Evolutionary conservation across 2,113 vertebrate genomes (phyloP).

Genomic region (Hemibagrus wyckioides): DNA sequence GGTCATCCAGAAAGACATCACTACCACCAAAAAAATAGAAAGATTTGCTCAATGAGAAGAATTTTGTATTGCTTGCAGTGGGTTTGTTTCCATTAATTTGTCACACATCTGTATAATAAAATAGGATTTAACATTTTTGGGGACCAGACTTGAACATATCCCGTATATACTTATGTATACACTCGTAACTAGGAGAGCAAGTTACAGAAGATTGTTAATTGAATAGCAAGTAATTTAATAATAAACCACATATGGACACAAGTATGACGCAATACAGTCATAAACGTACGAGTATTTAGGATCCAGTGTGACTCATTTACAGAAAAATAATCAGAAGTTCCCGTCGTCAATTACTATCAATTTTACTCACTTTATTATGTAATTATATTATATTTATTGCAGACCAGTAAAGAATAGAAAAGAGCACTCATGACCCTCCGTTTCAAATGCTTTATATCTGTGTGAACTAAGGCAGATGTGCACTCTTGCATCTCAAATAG

Average conservation of each 20-base stretch:
- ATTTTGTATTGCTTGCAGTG: too few relatives aligned
- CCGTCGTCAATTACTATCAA: neutral
- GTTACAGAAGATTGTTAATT: neutral
- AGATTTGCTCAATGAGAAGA: neutral
- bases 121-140: neutral
- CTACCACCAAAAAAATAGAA: neutral
- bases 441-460: conserved; percentile 35
- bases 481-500: conserved; percentile 59
- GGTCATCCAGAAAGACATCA: neutral
- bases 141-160: neutral
- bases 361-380: conserved; percentile 2
- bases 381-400: conserved; percentile 27
- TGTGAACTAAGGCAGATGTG: conserved; percentile 48
- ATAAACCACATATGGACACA: conserved; percentile 19
- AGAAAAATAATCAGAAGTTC: neutral
- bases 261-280: conserved; percentile 27
- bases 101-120: neutral
- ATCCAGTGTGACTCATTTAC: conserved; percentile 29
- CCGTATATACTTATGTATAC: neutral
- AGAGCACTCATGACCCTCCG: conserved; percentile 10
- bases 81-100: neutral
- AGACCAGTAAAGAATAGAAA: conserved; percentile 25
- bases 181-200: neutral
- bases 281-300: neutral
- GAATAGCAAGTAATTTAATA: conserved; percentile 28